Evolutionary conservation across 2,797 vertebrate species (phyloP).

Genomic region (Hyperoplus immaculatus): DNA sequence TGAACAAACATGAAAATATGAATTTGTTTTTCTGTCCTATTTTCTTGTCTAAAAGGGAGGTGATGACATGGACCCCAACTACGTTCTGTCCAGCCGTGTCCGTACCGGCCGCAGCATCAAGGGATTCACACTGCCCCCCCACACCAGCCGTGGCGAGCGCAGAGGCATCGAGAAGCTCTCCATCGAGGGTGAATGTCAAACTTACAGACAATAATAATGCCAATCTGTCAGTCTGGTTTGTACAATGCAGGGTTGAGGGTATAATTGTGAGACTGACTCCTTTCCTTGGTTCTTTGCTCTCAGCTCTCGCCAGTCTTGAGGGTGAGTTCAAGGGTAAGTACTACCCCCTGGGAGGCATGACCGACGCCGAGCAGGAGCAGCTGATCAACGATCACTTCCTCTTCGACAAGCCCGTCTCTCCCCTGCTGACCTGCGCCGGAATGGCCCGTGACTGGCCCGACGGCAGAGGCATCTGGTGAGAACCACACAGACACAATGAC

Average conservation of each 20-base stretch:
- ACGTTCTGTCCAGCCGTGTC: slow-evolving; percentile 97
- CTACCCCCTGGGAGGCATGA: slow-evolving; percentile 94
- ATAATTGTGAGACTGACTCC: not conserved
- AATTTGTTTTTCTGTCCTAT: not conserved
- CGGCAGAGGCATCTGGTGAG: slow-evolving; percentile 96
- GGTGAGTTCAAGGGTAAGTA: slow-evolving; percentile 97
- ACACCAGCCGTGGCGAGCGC: slow-evolving; percentile 97
- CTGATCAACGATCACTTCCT: slow-evolving; percentile 97
- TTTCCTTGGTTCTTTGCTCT: not conserved
- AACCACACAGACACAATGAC: not conserved
- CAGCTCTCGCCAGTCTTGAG: slow-evolving; percentile 91
- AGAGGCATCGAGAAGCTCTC: slow-evolving; percentile 93
- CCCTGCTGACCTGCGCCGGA: slow-evolving; percentile 93
- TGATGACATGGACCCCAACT: slow-evolving; percentile 96
- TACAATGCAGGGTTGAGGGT: no score
- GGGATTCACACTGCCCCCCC: slow-evolving; percentile 96
- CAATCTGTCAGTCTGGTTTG: not conserved
- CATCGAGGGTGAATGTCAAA: slow-evolving; percentile 88
- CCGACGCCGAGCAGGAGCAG: slow-evolving; percentile 95
- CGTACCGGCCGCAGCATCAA: slow-evolving; percentile 97
- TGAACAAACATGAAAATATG: not conserved
- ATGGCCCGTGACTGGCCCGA: slow-evolving; percentile 98
- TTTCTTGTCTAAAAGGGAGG: slow-evolving; percentile 88
- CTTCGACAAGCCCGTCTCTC: slow-evolving; percentile 97
- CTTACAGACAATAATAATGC: not conserved